Conservation (phyloP, 53 echinoderm and acorn worm species). For the Echinometra lucunter region DNA sequence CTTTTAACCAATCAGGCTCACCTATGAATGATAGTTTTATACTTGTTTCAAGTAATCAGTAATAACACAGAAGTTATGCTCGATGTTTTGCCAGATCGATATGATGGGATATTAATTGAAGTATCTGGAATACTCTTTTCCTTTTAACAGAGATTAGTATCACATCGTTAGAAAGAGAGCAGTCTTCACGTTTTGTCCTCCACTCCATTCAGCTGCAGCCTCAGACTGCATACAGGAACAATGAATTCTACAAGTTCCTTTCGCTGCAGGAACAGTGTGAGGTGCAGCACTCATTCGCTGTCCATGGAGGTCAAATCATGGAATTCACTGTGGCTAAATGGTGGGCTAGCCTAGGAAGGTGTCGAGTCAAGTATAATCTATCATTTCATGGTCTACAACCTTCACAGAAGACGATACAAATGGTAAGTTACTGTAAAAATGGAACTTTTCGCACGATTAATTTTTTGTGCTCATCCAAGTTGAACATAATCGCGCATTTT, state of each 20-base stretch:
- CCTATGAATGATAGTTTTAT: too few relatives aligned
- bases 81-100: background rate
- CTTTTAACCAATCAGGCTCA: too few relatives aligned
- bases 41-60: background rate
- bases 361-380: constrained; percentile 82
- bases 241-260: constrained; percentile 98
- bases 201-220: constrained; percentile 91
- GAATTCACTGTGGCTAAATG: constrained; percentile 95
- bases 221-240: constrained; percentile 91
- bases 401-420: constrained; percentile 81
- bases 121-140: background rate
- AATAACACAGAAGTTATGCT: background rate
- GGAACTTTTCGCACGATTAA: too few relatives aligned
- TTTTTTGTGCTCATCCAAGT: background rate
- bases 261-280: constrained; percentile 79
- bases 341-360: constrained; percentile 94
- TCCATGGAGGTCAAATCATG: constrained; percentile 80
- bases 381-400: constrained; percentile 92
- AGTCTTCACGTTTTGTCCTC: constrained; percentile 88
- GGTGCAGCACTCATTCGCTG: constrained; percentile 83
- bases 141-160: constrained; percentile 80
- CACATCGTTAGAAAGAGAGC: constrained; percentile 80
- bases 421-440: constrained; percentile 72
- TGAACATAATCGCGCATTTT: background rate
- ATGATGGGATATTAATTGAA: background rate